A percentile compares a stretch with the other conserved stretches of the same genome.
These are phyloP conservation scores for Fragum whitleyi DNA, from an alignment of 2,888 invertebrate genomes.

Conservation along the genomic window DNA sequence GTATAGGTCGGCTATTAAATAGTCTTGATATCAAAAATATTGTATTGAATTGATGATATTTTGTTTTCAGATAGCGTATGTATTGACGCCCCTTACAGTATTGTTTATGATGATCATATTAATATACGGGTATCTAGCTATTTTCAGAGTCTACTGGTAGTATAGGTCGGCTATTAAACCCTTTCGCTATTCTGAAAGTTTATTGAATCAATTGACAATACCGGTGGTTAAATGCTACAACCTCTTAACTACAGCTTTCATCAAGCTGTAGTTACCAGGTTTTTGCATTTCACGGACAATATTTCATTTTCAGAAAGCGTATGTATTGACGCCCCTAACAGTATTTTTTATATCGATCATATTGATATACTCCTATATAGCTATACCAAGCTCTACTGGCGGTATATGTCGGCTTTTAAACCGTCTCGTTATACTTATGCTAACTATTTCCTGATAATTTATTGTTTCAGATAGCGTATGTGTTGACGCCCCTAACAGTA, in stretches of 20 bases:
- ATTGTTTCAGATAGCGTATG: conserved; percentile 71
- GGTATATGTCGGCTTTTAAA: conserved; percentile 43
- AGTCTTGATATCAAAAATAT: conserved; percentile 35
- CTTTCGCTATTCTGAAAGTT: too few relatives aligned
- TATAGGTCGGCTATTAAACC: conserved; percentile 38
- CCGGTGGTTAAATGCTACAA: too few relatives aligned
- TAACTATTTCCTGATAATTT: too few relatives aligned
- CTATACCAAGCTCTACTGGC: conserved; percentile 66
- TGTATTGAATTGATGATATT: too few relatives aligned
- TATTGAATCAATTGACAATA: too few relatives aligned
- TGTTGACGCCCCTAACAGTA: conserved; percentile 71
- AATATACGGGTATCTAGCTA: conserved; percentile 74
- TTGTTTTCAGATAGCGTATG: conserved; percentile 70
- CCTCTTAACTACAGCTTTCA: conserved; percentile 34
- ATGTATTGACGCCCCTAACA: conserved; percentile 71
- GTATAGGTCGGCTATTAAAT: conserved; percentile 42
- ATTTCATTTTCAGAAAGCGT: conserved; percentile 67
- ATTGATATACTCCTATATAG: conserved; percentile 73
- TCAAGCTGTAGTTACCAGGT: too few relatives aligned
- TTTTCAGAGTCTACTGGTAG: conserved; percentile 67
- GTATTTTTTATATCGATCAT: conserved; percentile 68
- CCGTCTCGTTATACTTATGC: conserved; percentile 22
- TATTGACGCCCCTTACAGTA: conserved; percentile 71
- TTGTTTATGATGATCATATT: conserved; percentile 69
- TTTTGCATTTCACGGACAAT: too few relatives aligned